A percentile compares a stretch with the other conserved stretches of the same genome.
These are phyloP conservation scores for Pherbina coryleti DNA, from an alignment of 2,888 invertebrate genomes.

Conservation along the genomic window DNA sequence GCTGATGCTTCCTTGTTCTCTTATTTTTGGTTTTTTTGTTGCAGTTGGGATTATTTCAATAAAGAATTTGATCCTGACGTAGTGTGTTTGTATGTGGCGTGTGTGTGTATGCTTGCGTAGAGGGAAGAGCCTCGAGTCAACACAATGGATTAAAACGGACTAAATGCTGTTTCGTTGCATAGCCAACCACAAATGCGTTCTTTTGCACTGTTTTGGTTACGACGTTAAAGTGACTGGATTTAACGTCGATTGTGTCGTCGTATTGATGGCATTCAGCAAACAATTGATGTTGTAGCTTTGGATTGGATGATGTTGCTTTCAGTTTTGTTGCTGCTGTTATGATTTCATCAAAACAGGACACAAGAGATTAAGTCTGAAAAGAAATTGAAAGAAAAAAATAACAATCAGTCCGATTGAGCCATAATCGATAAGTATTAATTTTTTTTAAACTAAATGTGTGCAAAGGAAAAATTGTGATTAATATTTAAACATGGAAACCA, in stretches of 20 bases:
- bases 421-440: no score
- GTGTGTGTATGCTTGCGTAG: not conserved
- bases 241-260: conserved; percentile 22
- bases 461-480: no score
- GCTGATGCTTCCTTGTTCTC: conserved; percentile 1
- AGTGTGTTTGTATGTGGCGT: not conserved
- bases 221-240: not conserved
- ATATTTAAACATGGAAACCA: no score
- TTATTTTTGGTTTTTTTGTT: not conserved
- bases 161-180: conserved; percentile 1
- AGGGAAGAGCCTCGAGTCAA: not conserved
- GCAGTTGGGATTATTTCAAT: conserved; percentile 51
- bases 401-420: not conserved
- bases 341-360: conserved; percentile 41
- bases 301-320: conserved; percentile 18
- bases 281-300: conserved; percentile 23
- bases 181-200: conserved; percentile 15
- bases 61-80: conserved; percentile 47
- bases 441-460: no score
- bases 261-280: conserved; percentile 19
- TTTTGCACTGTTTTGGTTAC: not conserved
- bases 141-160: conserved; percentile 28
- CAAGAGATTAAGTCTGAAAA: conserved; percentile 42
- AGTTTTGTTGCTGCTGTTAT: conserved; percentile 27
- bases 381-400: conserved; percentile 4